Evolutionary conservation across 2,888 invertebrate genomes (phyloP).

Genomic region (Gortyna flavago): DNA sequence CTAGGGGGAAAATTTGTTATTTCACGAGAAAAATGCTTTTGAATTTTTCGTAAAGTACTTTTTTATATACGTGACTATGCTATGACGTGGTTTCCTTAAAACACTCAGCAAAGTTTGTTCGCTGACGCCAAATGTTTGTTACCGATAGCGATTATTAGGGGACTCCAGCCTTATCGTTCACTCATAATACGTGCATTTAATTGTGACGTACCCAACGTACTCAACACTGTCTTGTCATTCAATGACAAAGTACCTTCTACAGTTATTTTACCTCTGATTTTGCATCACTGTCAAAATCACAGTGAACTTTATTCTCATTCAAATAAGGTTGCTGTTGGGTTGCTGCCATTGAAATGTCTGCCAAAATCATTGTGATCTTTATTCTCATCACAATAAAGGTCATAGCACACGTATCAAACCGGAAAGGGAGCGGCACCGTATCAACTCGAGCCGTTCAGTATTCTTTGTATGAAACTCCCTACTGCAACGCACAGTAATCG

Average conservation of each 20-base stretch:
- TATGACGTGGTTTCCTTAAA: neutral
- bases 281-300: neutral
- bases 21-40: too few species aligned
- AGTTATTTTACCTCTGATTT: neutral
- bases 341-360: neutral
- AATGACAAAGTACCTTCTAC: neutral
- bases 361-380: neutral
- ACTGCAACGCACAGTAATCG: too few species aligned
- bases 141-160: neutral
- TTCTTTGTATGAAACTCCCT: too few species aligned
- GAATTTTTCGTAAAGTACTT: too few species aligned
- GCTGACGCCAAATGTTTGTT: neutral
- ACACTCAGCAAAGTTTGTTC: neutral
- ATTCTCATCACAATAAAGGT: neutral
- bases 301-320: neutral
- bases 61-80: neutral
- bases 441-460: too few species aligned
- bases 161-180: conserved; percentile 8
- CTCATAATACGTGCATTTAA: neutral
- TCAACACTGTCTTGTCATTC: neutral
- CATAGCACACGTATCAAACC: too few species aligned
- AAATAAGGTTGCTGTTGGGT: neutral
- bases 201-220: neutral
- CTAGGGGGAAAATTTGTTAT: too few species aligned
- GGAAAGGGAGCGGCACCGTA: too few species aligned